Conservation (phyloP, 2,888 invertebrate species). For the Amblyjoppa proteus region DNA sequence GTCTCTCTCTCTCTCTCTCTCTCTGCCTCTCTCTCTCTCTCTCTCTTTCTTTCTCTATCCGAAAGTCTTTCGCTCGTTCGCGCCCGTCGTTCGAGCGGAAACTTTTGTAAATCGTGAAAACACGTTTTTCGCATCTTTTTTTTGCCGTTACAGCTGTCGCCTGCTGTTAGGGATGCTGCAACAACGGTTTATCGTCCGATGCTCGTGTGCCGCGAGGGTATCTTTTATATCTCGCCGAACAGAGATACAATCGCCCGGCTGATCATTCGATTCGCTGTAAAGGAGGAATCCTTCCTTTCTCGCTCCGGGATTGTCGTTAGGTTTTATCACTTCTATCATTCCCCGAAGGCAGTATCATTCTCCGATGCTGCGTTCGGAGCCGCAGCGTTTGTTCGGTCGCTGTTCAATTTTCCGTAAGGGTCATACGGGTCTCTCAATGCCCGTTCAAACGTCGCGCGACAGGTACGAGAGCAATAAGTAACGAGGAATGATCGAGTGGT, state of each 20-base stretch:
- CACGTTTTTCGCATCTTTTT: slow-evolving; percentile 37
- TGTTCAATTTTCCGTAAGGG: background rate
- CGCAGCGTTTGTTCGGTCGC: slow-evolving; percentile 28
- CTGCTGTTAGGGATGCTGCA: slow-evolving; percentile 13
- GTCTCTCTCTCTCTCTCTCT: slow-evolving; percentile 5
- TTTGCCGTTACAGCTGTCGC: slow-evolving; percentile 38
- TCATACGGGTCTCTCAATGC: slow-evolving; percentile 11
- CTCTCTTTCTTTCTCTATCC: slow-evolving; percentile 17
- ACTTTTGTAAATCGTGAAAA: slow-evolving; percentile 43
- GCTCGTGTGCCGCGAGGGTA: slow-evolving; percentile 19
- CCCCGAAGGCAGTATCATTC: slow-evolving; percentile 42
- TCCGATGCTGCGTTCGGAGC: background rate
- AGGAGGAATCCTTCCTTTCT: slow-evolving; percentile 39
- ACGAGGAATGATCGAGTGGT: slow-evolving; percentile 30
- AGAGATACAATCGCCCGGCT: slow-evolving; percentile 61
- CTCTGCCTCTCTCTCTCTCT: background rate
- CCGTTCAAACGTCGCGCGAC: background rate
- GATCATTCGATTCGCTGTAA: slow-evolving; percentile 68
- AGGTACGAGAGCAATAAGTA: slow-evolving; percentile 3
- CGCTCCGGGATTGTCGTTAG: slow-evolving; percentile 40
- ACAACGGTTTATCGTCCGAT: slow-evolving; percentile 28
- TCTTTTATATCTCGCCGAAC: slow-evolving; percentile 38
- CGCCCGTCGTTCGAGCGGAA: slow-evolving; percentile 24
- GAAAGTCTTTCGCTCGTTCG: slow-evolving; percentile 24
- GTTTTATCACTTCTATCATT: slow-evolving; percentile 58